A percentile compares a stretch with the other conserved stretches of the same genome.
These are phyloP conservation scores for Centroberyx gerrardi DNA, from an alignment of 2,797 vertebrate species.

Conservation along the genomic window DNA sequence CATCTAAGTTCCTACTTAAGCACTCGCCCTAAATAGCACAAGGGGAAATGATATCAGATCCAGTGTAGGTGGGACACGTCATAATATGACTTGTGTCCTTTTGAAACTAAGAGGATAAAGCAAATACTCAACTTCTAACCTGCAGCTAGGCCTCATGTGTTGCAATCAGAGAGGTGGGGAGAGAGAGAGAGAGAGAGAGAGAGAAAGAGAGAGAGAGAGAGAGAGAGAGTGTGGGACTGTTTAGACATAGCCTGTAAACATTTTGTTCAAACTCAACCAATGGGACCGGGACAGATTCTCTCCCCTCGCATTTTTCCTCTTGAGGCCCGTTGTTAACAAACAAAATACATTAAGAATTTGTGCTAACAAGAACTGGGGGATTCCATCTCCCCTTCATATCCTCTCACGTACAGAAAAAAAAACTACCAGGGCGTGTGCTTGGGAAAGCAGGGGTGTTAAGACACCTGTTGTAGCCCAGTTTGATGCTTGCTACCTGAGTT, in stretches of 20 bases:
- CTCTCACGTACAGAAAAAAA: neutral
- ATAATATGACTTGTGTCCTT: neutral
- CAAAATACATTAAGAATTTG: constrained; percentile 29
- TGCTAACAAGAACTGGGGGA: constrained; percentile 9
- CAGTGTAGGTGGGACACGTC: neutral
- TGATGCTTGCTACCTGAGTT: constrained; percentile 28
- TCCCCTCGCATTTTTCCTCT: neutral
- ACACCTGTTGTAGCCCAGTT: constrained; percentile 25
- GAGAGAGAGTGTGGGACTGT: too few species aligned
- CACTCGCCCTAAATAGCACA: neutral
- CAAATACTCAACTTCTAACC: neutral
- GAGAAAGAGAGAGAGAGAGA: neutral
- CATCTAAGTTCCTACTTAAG: neutral
- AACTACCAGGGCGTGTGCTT: neutral
- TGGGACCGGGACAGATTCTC: constrained; percentile 4
- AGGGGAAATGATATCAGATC: neutral
- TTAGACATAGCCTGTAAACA: constrained; percentile 40
- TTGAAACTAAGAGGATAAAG: constrained; percentile 5
- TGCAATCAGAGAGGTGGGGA: neutral
- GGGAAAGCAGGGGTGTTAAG: neutral
- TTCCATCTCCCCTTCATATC: neutral
- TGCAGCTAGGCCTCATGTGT: neutral
- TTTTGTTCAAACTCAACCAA: constrained; percentile 33
- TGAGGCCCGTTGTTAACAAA: neutral
- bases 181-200: too few species aligned